Conservation (phyloP, 2,113 vertebrate species). For the Colossoma macropomum region DNA sequence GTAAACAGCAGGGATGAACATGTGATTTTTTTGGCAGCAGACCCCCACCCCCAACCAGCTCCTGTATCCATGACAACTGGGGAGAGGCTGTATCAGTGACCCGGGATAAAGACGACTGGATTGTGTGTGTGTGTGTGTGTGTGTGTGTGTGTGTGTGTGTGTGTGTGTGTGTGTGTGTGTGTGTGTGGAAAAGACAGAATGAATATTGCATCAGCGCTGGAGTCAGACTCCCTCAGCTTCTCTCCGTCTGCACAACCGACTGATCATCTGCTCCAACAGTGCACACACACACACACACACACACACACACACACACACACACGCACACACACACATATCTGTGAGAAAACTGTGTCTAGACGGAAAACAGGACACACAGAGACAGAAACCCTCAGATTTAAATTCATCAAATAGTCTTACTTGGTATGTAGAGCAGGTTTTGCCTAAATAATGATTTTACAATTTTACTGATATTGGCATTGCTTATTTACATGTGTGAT, state of each 20-base stretch:
- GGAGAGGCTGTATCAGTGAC: conserved; percentile 18
- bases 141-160: conserved; percentile 40
- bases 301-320: conserved; percentile 30
- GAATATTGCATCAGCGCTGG: conserved; percentile 59
- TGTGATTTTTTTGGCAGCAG: conserved; percentile 40
- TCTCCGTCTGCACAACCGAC: neutral
- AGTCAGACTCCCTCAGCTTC: conserved; percentile 18
- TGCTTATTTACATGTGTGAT: too few relatives aligned
- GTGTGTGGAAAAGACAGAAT: conserved; percentile 48
- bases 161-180: conserved; percentile 18
- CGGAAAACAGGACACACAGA: neutral
- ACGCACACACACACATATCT: neutral
- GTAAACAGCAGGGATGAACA: conserved; percentile 67
- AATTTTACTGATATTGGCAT: too few relatives aligned
- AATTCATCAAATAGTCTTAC: too few relatives aligned
- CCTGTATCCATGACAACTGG: conserved; percentile 49
- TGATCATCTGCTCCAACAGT: conserved; percentile 5
- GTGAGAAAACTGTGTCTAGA: neutral
- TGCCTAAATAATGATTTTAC: too few relatives aligned
- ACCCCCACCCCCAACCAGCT: conserved; percentile 9
- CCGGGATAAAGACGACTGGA: conserved; percentile 11
- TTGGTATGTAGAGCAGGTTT: too few relatives aligned
- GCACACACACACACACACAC: neutral
- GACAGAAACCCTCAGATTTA: neutral
- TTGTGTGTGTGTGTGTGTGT: conserved; percentile 34